Base-by-base conservation (phyloP, 2,797 vertebrate genomes). In the Tadarida brasiliensis region DNA sequence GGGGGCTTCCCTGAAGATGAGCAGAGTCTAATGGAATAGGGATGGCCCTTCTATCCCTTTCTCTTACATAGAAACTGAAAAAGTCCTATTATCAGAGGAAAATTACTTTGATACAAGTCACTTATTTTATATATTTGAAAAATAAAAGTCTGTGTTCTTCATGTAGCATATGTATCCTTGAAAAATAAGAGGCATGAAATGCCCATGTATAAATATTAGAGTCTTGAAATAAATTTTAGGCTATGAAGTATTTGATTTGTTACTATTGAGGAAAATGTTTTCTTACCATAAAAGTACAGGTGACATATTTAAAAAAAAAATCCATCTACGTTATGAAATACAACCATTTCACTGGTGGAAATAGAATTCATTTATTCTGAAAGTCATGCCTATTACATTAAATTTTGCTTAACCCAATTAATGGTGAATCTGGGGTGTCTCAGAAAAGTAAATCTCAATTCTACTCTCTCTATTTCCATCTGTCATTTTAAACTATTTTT, bases 321-420 rank as follows among this genome's bases (percentile, higher is more conserved):
- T 83, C 24, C 24, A 68, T 51, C n/a, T 87, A 70, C 89, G 80
- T 93, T 61, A 83, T 73, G 20, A 95, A 94, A 87, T 71, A 59
- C 10, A 65, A 28, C 28, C 1, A 81, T 35, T 88, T 96, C 11
- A 71, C 30, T 44, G 28, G 63, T 90, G 26, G 49, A 90, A 86
- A 68, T 68, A 35, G 39, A 94, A 81, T 71, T 67, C 19, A 90
- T 76, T 96, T 87, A 77, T 90, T 85, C 81, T 92, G 71, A 49
- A 65, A 80, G 12, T 76, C 35, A 80, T 81, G 54, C 22, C 63
- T 90, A 54, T 85, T 87, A 70, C 5, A 17, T 61, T 83, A 35
- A 20, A 59, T 84, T 90, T 80, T 16, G 10, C 71, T 76, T 63
- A 71, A 16, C 26, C 11, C 73, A 54, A 76, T 33, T 59, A 87